A percentile compares a stretch with the other conserved stretches of the same genome.
Evolutionary conservation across 1,140 invertebrate species (phyloP).

Genomic region (Araneus ventricosus): DNA sequence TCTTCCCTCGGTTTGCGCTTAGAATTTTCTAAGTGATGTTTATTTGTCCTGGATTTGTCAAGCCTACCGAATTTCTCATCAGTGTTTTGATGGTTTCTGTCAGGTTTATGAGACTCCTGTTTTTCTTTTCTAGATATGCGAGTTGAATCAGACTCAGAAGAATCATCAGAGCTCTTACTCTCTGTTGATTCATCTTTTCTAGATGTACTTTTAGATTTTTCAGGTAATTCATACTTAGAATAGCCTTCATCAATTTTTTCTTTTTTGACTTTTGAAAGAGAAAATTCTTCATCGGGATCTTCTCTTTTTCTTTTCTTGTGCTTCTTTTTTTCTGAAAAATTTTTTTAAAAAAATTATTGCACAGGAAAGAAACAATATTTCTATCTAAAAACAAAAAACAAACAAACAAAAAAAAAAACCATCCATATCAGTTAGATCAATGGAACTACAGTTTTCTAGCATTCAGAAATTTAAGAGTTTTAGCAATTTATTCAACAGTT

Average conservation of each 20-base stretch:
- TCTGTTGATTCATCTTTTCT: not conserved
- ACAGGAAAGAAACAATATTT: not conserved
- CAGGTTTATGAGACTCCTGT: not conserved
- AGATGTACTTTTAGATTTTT: not conserved
- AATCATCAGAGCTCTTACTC: not conserved
- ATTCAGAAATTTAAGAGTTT: too few species aligned
- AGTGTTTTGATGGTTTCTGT: not conserved
- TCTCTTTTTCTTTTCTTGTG: constrained; percentile 43
- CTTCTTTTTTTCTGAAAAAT: constrained; percentile 48
- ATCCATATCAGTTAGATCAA: too few species aligned
- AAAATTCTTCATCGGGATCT: not conserved
- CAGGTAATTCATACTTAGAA: constrained; percentile 42
- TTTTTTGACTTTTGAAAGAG: constrained; percentile 39
- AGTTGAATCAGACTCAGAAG: constrained; percentile 28
- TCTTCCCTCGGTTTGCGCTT: not conserved
- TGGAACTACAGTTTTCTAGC: too few species aligned
- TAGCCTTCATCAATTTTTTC: constrained; percentile 64
- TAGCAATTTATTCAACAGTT: too few species aligned
- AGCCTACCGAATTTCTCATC: not conserved
- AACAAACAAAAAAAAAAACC: too few species aligned
- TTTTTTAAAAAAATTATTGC: not conserved
- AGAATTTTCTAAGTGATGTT: not conserved
- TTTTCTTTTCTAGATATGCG: not conserved
- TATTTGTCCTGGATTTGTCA: not conserved
- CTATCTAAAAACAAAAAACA: not conserved